Percentiles rank a stretch among this genome's conserved stretches.
phyloP scores from a whole-genome alignment of 2,797 vertebrate genomes.

The Alfaro cultratus region DNA sequence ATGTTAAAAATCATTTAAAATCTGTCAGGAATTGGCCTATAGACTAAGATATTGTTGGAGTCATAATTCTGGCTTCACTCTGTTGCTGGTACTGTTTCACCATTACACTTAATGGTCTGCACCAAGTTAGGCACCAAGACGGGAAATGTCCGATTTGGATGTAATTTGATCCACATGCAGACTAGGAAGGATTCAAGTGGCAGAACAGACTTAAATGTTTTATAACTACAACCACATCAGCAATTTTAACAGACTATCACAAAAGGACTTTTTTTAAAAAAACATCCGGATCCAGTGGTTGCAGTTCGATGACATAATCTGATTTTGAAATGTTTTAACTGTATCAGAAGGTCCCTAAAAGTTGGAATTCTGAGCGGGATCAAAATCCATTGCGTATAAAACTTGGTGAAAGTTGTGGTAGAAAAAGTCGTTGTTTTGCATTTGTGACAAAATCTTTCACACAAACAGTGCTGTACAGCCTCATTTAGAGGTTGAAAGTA shows the following conservation, averaged over 20 bases:
- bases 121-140: not conserved
- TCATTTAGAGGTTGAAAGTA: not conserved
- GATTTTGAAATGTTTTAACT: not conserved
- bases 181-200: not conserved
- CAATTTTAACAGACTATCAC: not conserved
- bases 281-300: not conserved
- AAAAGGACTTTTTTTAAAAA: not conserved
- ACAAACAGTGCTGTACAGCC: not conserved
- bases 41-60: slow-evolving; percentile 35
- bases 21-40: slow-evolving; percentile 59
- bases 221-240: not conserved
- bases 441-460: not conserved
- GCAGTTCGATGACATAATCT: not conserved
- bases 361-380: not conserved
- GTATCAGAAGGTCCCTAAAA: not conserved
- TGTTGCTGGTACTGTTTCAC: slow-evolving; percentile 63
- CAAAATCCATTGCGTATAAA: not conserved
- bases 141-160: not conserved
- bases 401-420: not conserved
- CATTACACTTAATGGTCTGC: not conserved
- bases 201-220: not conserved
- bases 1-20: slow-evolving; percentile 69
- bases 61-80: slow-evolving; percentile 45
- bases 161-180: not conserved
- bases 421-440: not conserved